These are phyloP conservation scores for Corythucha ciliata DNA, from an alignment of 2,888 invertebrate species.

Conservation along the genomic window DNA sequence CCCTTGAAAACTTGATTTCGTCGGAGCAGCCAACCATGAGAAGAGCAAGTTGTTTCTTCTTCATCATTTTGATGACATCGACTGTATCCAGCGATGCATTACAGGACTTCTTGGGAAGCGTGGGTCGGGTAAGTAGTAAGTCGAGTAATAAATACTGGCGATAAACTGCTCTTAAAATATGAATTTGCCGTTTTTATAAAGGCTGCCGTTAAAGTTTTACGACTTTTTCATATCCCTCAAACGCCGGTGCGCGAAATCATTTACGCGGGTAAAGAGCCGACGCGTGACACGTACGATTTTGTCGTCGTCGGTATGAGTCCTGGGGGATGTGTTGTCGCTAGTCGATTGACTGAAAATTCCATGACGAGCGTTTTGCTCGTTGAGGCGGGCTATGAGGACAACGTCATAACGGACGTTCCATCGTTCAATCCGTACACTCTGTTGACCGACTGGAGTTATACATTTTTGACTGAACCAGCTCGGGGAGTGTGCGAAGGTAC, in stretches of 20 bases:
- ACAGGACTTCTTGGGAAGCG: too few relatives aligned
- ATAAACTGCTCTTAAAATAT: too few relatives aligned
- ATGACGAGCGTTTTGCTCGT: constrained; percentile 54
- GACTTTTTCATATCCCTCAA: constrained; percentile 20
- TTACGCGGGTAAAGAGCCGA: constrained; percentile 13
- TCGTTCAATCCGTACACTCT: constrained; percentile 50
- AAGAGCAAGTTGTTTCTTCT: too few relatives aligned
- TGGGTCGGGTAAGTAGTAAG: too few relatives aligned
- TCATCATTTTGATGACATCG: too few relatives aligned
- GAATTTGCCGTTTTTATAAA: too few relatives aligned
- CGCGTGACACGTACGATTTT: constrained; percentile 34
- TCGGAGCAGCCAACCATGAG: too few relatives aligned
- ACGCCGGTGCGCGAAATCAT: constrained; percentile 17
- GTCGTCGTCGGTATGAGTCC: constrained; percentile 54
- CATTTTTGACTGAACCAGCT: constrained; percentile 57
- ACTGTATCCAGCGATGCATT: too few relatives aligned
- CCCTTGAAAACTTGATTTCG: too few relatives aligned
- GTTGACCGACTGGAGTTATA: constrained; percentile 58
- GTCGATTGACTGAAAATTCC: constrained; percentile 55
- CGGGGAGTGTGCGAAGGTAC: constrained; percentile 49
- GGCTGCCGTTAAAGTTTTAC: constrained; percentile 15
- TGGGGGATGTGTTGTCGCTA: constrained; percentile 60
- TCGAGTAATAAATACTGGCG: too few relatives aligned
- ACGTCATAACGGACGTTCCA: constrained; percentile 50
- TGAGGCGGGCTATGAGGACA: constrained; percentile 53